Evolutionary conservation across 2,888 invertebrate species (phyloP).

Genomic region (Clistopyga incitator): DNA sequence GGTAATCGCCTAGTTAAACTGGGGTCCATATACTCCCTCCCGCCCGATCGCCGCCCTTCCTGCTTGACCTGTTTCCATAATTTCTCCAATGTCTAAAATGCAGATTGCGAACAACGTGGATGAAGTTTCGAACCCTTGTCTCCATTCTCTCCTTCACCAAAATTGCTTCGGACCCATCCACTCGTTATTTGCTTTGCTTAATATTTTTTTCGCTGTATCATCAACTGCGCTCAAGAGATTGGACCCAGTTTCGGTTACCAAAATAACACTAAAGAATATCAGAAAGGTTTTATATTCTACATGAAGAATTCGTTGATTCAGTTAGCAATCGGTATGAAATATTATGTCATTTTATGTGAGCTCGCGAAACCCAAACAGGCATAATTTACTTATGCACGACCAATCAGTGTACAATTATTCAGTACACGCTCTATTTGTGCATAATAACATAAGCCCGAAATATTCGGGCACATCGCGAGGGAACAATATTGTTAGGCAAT

Average conservation of each 20-base stretch:
- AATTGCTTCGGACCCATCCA: neutral
- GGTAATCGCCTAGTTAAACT: slow-evolving; percentile 7
- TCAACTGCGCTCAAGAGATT: neutral
- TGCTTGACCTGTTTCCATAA: slow-evolving; percentile 11
- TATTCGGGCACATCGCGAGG: too few relatives aligned
- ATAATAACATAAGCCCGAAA: too few relatives aligned
- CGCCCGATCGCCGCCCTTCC: neutral
- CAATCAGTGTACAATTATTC: too few relatives aligned
- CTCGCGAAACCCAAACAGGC: too few relatives aligned
- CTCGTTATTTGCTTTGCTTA: neutral
- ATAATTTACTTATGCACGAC: too few relatives aligned
- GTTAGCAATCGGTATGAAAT: too few relatives aligned
- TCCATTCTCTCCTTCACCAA: neutral
- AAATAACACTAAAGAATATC: neutral
- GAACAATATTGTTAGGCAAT: too few relatives aligned
- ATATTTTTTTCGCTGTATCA: neutral
- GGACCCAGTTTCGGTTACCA: neutral
- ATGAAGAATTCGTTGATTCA: neutral
- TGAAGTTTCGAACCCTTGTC: neutral
- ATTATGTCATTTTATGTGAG: too few relatives aligned
- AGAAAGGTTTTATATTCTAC: neutral
- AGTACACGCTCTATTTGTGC: too few relatives aligned
- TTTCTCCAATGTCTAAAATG: neutral
- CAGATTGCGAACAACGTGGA: slow-evolving; percentile 8
- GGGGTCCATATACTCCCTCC: neutral